Evolutionary conservation across 2,888 invertebrate species (phyloP).

Genomic region (Acanthosoma haemorrhoidale): DNA sequence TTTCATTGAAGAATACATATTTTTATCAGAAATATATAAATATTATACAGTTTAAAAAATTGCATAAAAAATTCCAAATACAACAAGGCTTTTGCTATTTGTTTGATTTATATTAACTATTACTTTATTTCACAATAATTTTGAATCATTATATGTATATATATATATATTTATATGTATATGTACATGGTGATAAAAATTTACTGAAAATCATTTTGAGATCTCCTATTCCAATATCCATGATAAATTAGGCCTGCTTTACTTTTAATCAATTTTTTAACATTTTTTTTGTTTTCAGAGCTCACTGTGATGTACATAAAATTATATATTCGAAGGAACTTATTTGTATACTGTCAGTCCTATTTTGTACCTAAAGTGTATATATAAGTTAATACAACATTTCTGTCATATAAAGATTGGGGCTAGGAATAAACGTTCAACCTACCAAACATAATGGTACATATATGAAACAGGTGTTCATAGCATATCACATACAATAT

Average conservation of each 20-base stretch:
- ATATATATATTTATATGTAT: not conserved
- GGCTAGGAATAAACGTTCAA: constrained; percentile 19
- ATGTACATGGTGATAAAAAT: not conserved
- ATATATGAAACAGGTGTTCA: constrained; percentile 9
- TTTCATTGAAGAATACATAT: constrained; percentile 14
- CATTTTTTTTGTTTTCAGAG: constrained; percentile 24
- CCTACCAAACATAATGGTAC: constrained; percentile 14
- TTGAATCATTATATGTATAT: not conserved
- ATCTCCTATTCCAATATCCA: constrained; percentile 28
- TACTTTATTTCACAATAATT: not conserved
- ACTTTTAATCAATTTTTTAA: not conserved
- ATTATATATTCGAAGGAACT: constrained; percentile 35
- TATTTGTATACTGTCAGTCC: constrained; percentile 38
- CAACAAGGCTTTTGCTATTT: constrained; percentile 7
- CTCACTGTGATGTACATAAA: constrained; percentile 31
- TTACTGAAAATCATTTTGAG: constrained; percentile 18
- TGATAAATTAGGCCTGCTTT: constrained; percentile 29
- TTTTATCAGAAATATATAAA: constrained; percentile 28
- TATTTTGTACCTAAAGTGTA: constrained; percentile 38
- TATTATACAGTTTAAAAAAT: constrained; percentile 17
- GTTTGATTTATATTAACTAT: not conserved
- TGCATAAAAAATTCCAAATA: constrained; percentile 20
- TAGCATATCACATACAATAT: constrained; percentile 26
- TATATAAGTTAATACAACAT: constrained; percentile 25
- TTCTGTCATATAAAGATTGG: constrained; percentile 21